phyloP scores from a whole-genome alignment of 1,140 invertebrate genomes.

The Rhyacophila brunnea region DNA sequence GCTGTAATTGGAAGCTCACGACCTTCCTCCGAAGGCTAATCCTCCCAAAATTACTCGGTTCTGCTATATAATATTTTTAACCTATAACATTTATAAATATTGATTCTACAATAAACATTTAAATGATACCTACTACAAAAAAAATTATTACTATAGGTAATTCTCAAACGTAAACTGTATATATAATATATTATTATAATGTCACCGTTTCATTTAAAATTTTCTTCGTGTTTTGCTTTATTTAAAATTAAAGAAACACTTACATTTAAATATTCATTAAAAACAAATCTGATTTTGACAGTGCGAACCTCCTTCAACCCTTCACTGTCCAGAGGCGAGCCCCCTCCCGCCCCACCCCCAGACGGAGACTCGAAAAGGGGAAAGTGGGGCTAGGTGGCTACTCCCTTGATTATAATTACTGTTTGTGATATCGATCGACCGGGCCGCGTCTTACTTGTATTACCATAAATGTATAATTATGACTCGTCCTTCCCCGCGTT shows the following conservation, averaged over 20 bases:
- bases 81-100: no score
- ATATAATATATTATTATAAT: no score
- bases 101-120: no score
- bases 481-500: conserved; percentile 20
- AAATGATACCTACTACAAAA: no score
- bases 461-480: conserved; percentile 38
- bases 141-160: no score
- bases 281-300: conserved; percentile 2
- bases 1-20: no score
- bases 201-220: no score
- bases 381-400: conserved; percentile 10
- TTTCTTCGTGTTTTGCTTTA: no score
- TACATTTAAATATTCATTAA: not conserved
- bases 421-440: conserved; percentile 37
- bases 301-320: conserved; percentile 29
- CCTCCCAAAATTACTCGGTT: no score
- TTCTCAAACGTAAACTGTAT: no score
- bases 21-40: no score
- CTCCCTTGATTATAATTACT: conserved; percentile 37
- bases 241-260: not conserved
- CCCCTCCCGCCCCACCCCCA: not conserved
- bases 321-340: conserved; percentile 34
- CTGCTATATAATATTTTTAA: no score
- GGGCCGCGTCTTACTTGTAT: conserved; percentile 37
- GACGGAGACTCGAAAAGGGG: not conserved